Percentiles rank a stretch among this genome's conserved stretches.
These are phyloP conservation scores for Pycnonotus jocosus DNA, from an alignment of 2,113 vertebrate species.

Conservation along the genomic window DNA sequence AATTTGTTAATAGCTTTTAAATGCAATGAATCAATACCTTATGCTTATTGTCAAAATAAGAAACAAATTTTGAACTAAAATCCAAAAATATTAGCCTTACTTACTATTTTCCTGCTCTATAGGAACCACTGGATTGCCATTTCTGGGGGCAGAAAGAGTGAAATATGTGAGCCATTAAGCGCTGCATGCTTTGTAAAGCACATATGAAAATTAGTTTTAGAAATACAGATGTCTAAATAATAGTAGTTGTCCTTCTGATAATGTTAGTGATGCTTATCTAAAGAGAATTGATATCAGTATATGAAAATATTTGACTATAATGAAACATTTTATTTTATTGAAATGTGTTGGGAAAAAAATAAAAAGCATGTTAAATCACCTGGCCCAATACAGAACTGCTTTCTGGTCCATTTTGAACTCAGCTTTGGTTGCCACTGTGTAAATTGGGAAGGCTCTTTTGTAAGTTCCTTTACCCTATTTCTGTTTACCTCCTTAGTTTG, in stretches of 20 bases:
- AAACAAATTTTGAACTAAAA: background rate
- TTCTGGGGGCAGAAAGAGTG: constrained; percentile 73
- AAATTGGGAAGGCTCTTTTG: background rate
- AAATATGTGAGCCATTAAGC: constrained; percentile 15
- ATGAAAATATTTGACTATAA: background rate
- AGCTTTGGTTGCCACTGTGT: background rate
- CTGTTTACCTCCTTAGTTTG: background rate
- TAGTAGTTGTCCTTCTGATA: background rate
- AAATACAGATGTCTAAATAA: background rate
- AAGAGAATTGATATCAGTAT: background rate
- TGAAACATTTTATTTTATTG: background rate
- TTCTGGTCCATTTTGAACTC: background rate
- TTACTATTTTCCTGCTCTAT: constrained; percentile 81
- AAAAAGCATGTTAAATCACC: background rate
- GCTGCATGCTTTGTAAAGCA: constrained; percentile 17
- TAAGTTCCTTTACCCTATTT: background rate
- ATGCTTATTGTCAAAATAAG: background rate
- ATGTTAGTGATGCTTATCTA: background rate
- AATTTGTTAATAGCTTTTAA: background rate
- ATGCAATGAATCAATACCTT: background rate
- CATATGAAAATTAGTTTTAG: background rate
- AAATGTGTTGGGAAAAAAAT: background rate
- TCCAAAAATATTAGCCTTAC: constrained; percentile 21
- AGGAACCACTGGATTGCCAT: constrained; percentile 81
- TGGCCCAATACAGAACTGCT: background rate